Percentiles rank a stretch among this genome's conserved stretches.
Conservation (phyloP, 2,797 vertebrate genomes). For the Melopsittacus undulatus region DNA sequence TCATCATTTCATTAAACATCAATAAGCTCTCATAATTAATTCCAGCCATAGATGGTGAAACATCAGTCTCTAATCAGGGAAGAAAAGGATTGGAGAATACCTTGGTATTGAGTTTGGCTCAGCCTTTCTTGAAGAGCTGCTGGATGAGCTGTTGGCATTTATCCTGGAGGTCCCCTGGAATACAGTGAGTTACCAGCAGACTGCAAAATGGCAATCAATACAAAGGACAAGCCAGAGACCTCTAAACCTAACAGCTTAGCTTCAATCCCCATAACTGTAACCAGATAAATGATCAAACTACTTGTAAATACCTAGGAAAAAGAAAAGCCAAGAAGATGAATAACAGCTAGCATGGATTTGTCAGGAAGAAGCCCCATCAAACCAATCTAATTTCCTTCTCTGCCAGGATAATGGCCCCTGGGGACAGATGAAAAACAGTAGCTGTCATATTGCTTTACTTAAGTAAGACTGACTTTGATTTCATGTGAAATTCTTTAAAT, state of each 20-base stretch:
- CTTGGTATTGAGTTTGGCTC: not conserved
- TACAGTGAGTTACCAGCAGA: not conserved
- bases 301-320: not conserved
- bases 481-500: not conserved
- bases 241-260: not conserved
- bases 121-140: not conserved
- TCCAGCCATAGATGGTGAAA: not conserved
- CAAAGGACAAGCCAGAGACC: not conserved
- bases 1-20: not conserved
- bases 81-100: not conserved
- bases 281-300: not conserved
- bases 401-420: not conserved
- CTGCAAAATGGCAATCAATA: not conserved
- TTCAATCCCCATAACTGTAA: not conserved
- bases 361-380: not conserved
- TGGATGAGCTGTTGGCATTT: not conserved
- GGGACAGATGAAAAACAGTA: not conserved
- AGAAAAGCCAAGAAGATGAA: not conserved
- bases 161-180: not conserved
- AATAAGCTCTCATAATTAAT: not conserved
- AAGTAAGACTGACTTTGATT: not conserved
- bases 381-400: not conserved
- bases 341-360: not conserved
- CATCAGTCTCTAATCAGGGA: not conserved
- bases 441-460: not conserved